Evolutionary conservation across 2,888 invertebrate genomes (phyloP), one percentile per base, ranked within the genome.

Genomic region (Rotaria magnacalcarata): DNA sequence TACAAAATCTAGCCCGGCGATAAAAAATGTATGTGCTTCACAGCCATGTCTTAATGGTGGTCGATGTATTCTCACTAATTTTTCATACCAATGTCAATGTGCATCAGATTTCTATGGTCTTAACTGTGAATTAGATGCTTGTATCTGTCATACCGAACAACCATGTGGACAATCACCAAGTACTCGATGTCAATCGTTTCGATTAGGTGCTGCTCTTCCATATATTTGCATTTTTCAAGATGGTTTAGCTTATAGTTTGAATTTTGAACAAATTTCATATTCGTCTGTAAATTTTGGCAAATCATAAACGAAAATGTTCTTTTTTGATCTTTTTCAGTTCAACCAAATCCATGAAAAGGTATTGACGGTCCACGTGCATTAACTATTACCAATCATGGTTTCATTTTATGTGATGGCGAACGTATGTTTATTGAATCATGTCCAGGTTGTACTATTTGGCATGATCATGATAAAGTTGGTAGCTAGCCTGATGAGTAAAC

Each of bases 61-160:
- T 47, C 47, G 6, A 47, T 80, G 80, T 11, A 4, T 43, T 47
- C 10, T 21, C 43, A 47, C 21, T 24, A 34, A 47, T 34, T 24
- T n/a, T 21, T 43, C 24, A 6, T 47, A 80, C 8, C 2, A n/a
- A 80, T 80, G 80, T n/a, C 10, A 80, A 43, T 80, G 80, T 80
- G 24, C 43, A 2, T 3, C 24, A 10, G 80, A 34, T 14, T 47
- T 80, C 24, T 43, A 47, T 24, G 80, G 80, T 47, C 21, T 0
- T 24, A 43, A 2, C 11, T 80, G 80, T 47, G 80, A 80, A 80
- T 80, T 80, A 47, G 80, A 80, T 80, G 80, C 47, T n/a, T 8
- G 47, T 14, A n/a, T 47, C n/a, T 80, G 80, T 80, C 80, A 47
- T 1, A 34, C 27, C 2, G 34, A 80, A 47, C 10, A 43, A 24